Evolutionary conservation across 2,113 vertebrate genomes (phyloP), one percentile per base, ranked within the genome.

Genomic region (Pampusana beccarii): DNA sequence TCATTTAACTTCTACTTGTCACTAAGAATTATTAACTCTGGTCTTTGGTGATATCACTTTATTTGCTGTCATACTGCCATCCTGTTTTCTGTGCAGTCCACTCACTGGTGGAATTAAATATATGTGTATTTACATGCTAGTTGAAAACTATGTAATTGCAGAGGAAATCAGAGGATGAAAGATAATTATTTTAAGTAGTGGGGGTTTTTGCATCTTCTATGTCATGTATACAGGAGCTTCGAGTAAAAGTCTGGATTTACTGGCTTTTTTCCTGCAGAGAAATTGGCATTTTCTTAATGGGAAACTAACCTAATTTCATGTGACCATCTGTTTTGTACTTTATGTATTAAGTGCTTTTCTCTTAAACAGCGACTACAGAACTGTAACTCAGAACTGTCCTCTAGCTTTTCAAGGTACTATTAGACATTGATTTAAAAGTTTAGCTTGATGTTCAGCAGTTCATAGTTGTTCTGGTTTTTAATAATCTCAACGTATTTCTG

Each of bases 251-350:
- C 21, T 73, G 7, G 33, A 34, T 91, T 92, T 62, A 5, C 57
- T 80, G 36, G 5, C 51, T 69, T 57, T 87, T 93, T 88, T 42
- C 58, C 42, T 86, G 14, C 29, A 79, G 50, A 75, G 58, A 56
- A 86, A n/a, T 74, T 87, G 24, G 7, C 48, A 54, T 93, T 93
- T 95, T 93, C 34, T 75, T 94, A 85, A 90, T 91, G 57, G 44
- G 62, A 90, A 80, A 42, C 54, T 93, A 92, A 87, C 75, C 58
- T 94, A 56, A 90, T 97, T 96, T 95, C 42, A 91, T 80, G 61
- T 5, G 1, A 58, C 66, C 79, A 61, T 89, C 75, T 92, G 72
- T 82, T 95, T 94, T 90, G 57, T 61, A 67, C 46, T 23, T 92
- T 88, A 62, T 40, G 12, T 75, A 64, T 82, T 62, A 81, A 88